Evolutionary conservation across 1,140 invertebrate genomes (phyloP).

Genomic region (Habropoda laboriosa): DNA sequence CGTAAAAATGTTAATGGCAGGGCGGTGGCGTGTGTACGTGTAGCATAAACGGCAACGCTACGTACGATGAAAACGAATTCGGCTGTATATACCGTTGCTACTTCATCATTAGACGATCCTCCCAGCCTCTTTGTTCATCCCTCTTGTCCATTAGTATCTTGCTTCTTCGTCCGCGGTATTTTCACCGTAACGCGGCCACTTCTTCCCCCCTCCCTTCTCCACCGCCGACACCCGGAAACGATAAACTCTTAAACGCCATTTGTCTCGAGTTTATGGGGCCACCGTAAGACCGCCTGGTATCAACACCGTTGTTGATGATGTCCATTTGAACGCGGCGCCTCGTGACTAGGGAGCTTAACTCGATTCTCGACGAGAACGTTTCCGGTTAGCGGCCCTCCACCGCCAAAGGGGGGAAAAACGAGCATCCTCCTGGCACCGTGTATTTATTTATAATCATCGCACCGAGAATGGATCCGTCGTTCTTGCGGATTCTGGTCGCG

Average conservation of each 20-base stretch:
- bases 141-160: slow-evolving; percentile 31
- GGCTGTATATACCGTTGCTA: slow-evolving; percentile 6
- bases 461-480: not conserved
- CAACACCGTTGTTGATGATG: slow-evolving; percentile 66
- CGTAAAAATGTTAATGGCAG: slow-evolving; percentile 79
- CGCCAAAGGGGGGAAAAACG: not conserved
- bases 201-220: slow-evolving; percentile 18
- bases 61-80: not conserved
- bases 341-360: slow-evolving; percentile 36
- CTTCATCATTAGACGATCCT: slow-evolving; percentile 40
- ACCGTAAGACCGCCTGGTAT: slow-evolving; percentile 60
- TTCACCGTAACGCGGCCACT: slow-evolving; percentile 8
- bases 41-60: not conserved
- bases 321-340: slow-evolving; percentile 56
- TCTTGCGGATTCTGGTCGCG: not conserved
- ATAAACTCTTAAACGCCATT: slow-evolving; percentile 68
- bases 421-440: not conserved
- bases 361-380: slow-evolving; percentile 21
- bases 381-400: not conserved
- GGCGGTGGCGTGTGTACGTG: slow-evolving; percentile 22
- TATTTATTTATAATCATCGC: slow-evolving; percentile 31
- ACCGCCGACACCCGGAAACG: slow-evolving; percentile 25
- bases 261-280: slow-evolving; percentile 68
- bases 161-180: slow-evolving; percentile 36
- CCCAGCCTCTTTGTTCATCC: slow-evolving; percentile 43